Percentiles rank a stretch among this genome's conserved stretches.
phyloP scores from a whole-genome alignment of 2,888 invertebrate species.

The Nycteola revayana region DNA sequence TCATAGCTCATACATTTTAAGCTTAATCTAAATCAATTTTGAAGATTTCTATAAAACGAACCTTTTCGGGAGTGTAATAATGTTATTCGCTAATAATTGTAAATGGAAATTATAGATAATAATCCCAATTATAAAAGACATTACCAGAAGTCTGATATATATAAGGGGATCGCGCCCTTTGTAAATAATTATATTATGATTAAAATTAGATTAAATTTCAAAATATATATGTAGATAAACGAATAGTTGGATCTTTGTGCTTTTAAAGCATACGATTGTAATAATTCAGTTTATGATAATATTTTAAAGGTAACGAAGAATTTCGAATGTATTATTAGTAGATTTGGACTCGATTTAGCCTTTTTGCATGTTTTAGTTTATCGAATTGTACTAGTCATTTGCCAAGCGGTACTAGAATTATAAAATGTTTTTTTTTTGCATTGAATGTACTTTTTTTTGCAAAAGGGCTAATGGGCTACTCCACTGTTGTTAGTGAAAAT shows the following conservation, averaged over 20 bases:
- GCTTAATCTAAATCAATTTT: constrained; percentile 11
- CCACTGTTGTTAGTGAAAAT: too few species aligned
- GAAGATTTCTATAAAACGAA: constrained; percentile 4
- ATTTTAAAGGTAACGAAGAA: neutral
- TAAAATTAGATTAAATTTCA: constrained; percentile 33
- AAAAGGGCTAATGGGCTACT: too few species aligned
- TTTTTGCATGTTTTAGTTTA: too few species aligned
- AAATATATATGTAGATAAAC: constrained; percentile 23
- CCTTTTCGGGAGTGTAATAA: constrained; percentile 11
- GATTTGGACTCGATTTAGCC: too few species aligned
- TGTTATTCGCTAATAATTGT: constrained; percentile 11
- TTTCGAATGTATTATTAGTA: too few species aligned
- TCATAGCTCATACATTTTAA: neutral
- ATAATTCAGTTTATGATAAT: constrained; percentile 1
- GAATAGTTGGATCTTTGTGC: constrained; percentile 29
- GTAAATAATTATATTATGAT: constrained; percentile 38
- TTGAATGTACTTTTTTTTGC: too few species aligned
- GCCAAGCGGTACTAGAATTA: too few species aligned
- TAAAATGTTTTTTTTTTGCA: too few species aligned
- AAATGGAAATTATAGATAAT: constrained; percentile 23
- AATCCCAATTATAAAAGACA: constrained; percentile 35
- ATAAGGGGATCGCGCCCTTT: constrained; percentile 36
- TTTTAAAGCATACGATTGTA: constrained; percentile 38
- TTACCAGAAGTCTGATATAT: constrained; percentile 51
- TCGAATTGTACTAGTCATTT: too few species aligned